A percentile compares a stretch with the other conserved stretches of the same genome.
These are phyloP conservation scores for Salvelinus alpinus DNA, from an alignment of 2,113 vertebrate species.

Conservation along the genomic window DNA sequence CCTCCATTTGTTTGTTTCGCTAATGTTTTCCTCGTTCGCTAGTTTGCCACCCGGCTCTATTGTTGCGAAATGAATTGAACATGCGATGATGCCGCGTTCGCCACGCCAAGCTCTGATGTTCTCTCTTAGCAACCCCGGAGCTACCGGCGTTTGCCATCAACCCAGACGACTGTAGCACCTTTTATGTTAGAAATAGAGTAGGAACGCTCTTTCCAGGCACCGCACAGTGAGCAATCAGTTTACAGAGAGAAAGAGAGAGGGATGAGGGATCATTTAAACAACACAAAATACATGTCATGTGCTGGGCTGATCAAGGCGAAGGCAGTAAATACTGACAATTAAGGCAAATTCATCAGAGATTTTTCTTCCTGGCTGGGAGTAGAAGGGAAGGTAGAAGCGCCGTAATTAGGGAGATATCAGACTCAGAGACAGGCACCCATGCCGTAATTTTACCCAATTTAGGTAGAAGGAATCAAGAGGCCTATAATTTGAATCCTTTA, in stretches of 20 bases:
- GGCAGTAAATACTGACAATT: constrained; percentile 75
- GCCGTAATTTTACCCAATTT: constrained; percentile 78
- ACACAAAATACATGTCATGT: constrained; percentile 64
- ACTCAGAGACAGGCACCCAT: constrained; percentile 63
- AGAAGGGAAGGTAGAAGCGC: constrained; percentile 28
- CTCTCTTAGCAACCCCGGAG: constrained; percentile 25
- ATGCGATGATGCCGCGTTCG: not conserved
- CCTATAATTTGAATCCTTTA: constrained; percentile 74
- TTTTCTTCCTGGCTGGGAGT: constrained; percentile 54
- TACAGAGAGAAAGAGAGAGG: constrained; percentile 6
- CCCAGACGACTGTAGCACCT: constrained; percentile 4
- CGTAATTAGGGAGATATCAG: constrained; percentile 76
- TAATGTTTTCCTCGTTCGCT: constrained; percentile 21
- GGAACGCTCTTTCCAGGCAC: constrained; percentile 11
- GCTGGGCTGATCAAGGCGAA: constrained; percentile 59
- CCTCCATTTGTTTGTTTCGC: constrained; percentile 38
- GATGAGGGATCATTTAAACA: not conserved
- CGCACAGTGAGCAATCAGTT: constrained; percentile 1
- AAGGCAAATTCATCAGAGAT: constrained; percentile 71
- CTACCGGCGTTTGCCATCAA: constrained; percentile 25
- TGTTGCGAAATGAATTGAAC: constrained; percentile 51
- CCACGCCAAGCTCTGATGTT: no score
- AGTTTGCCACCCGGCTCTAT: constrained; percentile 21
- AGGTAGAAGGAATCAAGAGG: constrained; percentile 62
- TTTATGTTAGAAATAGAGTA: constrained; percentile 42